phyloP scores from a whole-genome alignment of 2,888 invertebrate genomes.

The Meliscaeva auricollis region DNA sequence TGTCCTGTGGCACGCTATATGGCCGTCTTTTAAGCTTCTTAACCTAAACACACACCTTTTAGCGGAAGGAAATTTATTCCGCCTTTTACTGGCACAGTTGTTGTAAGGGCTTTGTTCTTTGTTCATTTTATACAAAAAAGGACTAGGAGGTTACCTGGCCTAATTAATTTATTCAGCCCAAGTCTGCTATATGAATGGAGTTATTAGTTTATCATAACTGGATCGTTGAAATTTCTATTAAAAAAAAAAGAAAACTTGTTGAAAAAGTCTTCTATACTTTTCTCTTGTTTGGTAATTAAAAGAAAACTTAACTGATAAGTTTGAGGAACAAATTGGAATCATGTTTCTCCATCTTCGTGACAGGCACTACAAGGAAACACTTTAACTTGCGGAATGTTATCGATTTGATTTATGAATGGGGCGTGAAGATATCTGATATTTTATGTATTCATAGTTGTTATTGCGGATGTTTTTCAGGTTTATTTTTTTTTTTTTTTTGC shows the following conservation, averaged over 20 bases:
- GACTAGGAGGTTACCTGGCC: neutral
- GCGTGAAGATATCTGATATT: slow-evolving; percentile 29
- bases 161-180: slow-evolving; percentile 63
- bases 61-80: slow-evolving; percentile 66
- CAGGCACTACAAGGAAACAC: neutral
- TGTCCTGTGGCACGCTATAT: slow-evolving; percentile 61
- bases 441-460: slow-evolving; percentile 5
- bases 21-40: neutral
- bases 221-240: slow-evolving; percentile 28
- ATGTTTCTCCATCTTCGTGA: neutral
- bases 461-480: neutral
- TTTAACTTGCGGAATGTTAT: slow-evolving; percentile 2
- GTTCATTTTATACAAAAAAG: neutral
- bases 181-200: neutral
- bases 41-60: slow-evolving; percentile 41
- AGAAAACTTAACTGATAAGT: slow-evolving; percentile 3
- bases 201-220: slow-evolving; percentile 57
- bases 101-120: neutral
- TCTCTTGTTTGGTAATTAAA: neutral
- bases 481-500: neutral
- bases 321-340: slow-evolving; percentile 27
- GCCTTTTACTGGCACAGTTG: slow-evolving; percentile 38
- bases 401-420: slow-evolving; percentile 30
- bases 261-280: neutral
- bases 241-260: slow-evolving; percentile 1